phyloP scores from a whole-genome alignment of 2,113 vertebrate genomes.

The Lathamus discolor region DNA sequence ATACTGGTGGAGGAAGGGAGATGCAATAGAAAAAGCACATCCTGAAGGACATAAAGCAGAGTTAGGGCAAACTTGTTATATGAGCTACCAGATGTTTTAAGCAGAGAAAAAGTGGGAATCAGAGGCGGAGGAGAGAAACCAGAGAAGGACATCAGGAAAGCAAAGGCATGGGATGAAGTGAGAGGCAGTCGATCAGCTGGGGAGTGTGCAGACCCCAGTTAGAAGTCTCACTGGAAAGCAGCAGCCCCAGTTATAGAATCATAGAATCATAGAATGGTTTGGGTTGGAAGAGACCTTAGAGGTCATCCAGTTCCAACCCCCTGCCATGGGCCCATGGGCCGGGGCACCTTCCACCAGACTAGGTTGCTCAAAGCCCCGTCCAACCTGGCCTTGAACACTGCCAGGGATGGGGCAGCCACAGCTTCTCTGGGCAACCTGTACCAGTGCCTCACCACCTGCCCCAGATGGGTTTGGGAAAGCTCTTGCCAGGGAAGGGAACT shows the following conservation, averaged over 20 bases:
- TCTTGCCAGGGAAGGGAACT: not conserved
- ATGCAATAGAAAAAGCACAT: not conserved
- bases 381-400: not conserved
- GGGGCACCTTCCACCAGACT: not conserved
- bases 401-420: not conserved
- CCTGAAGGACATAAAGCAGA: not conserved
- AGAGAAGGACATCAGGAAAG: not conserved
- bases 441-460: not conserved
- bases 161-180: accelerated
- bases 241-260: not conserved
- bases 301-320: not conserved
- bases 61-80: accelerated
- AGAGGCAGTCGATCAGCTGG: accelerated
- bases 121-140: not conserved
- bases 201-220: accelerated
- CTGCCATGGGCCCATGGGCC: not conserved
- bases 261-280: not conserved
- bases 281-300: not conserved
- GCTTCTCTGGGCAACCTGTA: not conserved
- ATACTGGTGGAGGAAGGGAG: not conserved
- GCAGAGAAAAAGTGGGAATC: not conserved
- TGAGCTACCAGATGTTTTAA: accelerated
- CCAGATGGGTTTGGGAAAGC: not conserved
- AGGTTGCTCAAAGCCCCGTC: not conserved
- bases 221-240: not conserved